Base-by-base conservation (phyloP, 2,888 invertebrate species). In the Dusona sp. region DNA sequence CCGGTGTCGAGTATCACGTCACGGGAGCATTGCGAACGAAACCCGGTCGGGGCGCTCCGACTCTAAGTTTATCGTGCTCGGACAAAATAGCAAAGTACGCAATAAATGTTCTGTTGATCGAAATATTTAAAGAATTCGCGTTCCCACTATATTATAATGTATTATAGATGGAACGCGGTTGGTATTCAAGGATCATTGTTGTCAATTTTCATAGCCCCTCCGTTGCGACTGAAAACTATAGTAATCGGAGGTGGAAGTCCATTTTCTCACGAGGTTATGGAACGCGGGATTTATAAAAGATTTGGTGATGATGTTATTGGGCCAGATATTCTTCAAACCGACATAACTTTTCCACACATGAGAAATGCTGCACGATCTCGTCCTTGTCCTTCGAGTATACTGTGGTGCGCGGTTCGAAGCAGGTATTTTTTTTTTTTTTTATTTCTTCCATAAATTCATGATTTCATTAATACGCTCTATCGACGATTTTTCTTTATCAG, bases 21-120 rank as follows among this genome's bases (percentile, higher is more conserved):
- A 92, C 96, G 19, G 97, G 98, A 42, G 96, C 96, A 89, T 95
- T 98, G 13, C 95, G 99, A 82, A 98, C 97, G 0, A 99, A 99
- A 94, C 99, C 99, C 42, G 99, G 98, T 0, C 95, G 98, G 91
- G 99, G 99, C 0, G 97, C 98, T 92, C 96, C 96, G 72, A 99
- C 99, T 0, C 93, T 97, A 64, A 98, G 98, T 13, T 96, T 99
- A 90, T 98, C 98, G 0, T 99, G 99, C 94, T 99, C 98, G 94
- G 99, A 99, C 94, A 99, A 99, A 95, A 95, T 99, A 19, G 96
- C 98, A 3, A 94, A 93, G 94, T 94, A 89, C 86, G 89, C 84
- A 1, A 57, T 48, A 77, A 19, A 36, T 64, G 2, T 22, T 78
- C 13, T 36, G 8, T 33, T 48, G 25, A 29, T 61, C 57, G 29